Evolutionary conservation across 2,113 vertebrate species (phyloP), one percentile per base, ranked within the genome.

Genomic region (Ptychochromis oligacanthus): DNA sequence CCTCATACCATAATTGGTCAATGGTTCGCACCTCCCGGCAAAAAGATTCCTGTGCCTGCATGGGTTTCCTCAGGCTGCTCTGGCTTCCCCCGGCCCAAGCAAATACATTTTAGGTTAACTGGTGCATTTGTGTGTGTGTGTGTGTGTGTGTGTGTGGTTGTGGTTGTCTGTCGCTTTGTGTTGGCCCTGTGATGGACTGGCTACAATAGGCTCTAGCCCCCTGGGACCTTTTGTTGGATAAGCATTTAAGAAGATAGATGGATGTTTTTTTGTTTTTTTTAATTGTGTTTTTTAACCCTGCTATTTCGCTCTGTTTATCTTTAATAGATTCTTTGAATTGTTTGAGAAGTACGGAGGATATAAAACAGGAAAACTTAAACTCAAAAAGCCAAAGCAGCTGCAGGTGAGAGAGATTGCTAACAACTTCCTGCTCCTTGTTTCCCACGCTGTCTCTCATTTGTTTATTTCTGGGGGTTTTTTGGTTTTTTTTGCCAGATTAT

Each of bases 311-410:
- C 5, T 74, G 2, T 81, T 17, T 87, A n/a, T 83, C 81, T 11
- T 36, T 13, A 24, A 6, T 87, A 99, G 98, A 89, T 99, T 99
- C 94, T 99, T 99, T 87, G 96, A 97, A 57, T 90, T 99, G 64
- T 99, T 99, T 95, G 97, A 98, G 83, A 97, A 98, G 90, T 96
- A 97, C 2, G 97, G 97, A 80, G 98, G 98, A 77, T 98, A 97
- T 94, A 99, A 99, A 92, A 97, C 96, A 11, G 98, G 98, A 80
- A 99, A 99, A 76, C 93, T 99, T 80, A 99, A 99, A 87, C 95
- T 99, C 82, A 99, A 99, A 94, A 97, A 96, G 86, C 98, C 98
- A 0, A 98, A 99, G 83, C 98, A 99, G 90, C 96, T 99, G 2
- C 98, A 99, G 97, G 98, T 99, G 89, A 91, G 85, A 79, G 15